Base-by-base conservation (phyloP, 1,140 invertebrate genomes). In the Drosophila parabipectinata region DNA sequence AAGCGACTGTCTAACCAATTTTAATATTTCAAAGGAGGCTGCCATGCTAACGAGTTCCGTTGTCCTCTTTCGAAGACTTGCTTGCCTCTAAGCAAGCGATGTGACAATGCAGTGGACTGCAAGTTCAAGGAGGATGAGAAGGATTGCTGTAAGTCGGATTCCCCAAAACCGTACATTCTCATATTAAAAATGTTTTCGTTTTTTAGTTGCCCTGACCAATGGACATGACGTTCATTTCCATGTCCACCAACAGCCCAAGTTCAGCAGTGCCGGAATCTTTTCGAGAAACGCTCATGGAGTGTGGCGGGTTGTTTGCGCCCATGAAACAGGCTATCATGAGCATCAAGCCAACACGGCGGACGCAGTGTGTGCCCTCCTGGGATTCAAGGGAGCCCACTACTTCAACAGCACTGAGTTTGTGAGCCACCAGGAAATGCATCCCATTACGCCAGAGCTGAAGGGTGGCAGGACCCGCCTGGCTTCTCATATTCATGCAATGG, bases 101-200 rank as follows among this genome's bases (percentile, higher is more conserved):
- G 96, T 85, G 93, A 97, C 79, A 77, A 77, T 39, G 72, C 67
- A 15, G 77, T 76, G n/a, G 95, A 96, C 80, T 96, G 96, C 83
- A 77, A 83, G 3, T 93, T 94, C 54, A 93, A 93, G 14, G 96
- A 96, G 89, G 96, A 97, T 87, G 96, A 97, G 93, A 74, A 91
- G n/a, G 93, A 95, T 81, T 96, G 95, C 83, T 93, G 95, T 96
- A 91, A 93, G 94, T 79, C 47, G 18, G n/a, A 1, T 7, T 12
- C 4, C 34, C 12, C 8, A 34, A 34, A 34, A 8, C 8, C 10
- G 32, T 34, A 34, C 10, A 34, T 8, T 3, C 9, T 34, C 26
- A 1, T 28, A 28, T 28, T 28, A 28, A 5, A 28, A 1, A 6
- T 28, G 0, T 28, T 6, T 28, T 28, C 4, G 0, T 5, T 6